A percentile compares a stretch with the other conserved stretches of the same genome.
Conservation (phyloP, 2,797 vertebrate genomes). For the Mormyrops boulengeri region DNA sequence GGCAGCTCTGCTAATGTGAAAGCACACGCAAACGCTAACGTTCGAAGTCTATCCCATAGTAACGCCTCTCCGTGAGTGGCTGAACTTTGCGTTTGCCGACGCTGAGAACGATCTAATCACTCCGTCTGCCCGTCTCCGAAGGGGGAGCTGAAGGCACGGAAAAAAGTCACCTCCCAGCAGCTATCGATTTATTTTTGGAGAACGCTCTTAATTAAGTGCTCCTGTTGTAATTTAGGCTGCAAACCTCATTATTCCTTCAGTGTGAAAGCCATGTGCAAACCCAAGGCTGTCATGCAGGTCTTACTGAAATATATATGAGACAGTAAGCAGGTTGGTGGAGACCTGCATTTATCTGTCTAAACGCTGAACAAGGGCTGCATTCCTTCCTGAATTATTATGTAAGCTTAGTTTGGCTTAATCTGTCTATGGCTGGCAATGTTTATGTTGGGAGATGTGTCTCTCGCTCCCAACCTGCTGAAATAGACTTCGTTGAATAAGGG, state of each 20-base stretch:
- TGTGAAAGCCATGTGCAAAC: background rate
- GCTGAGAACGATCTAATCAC: background rate
- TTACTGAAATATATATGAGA: background rate
- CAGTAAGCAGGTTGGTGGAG: background rate
- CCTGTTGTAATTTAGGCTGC: conserved; percentile 18
- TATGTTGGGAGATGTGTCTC: background rate
- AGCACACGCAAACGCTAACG: background rate
- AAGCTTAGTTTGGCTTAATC: background rate
- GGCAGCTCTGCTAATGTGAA: background rate
- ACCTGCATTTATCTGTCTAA: background rate
- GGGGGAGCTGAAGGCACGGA: background rate
- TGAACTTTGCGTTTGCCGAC: background rate
- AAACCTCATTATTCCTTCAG: conserved; percentile 17
- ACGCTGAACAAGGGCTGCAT: background rate
- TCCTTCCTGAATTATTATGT: background rate
- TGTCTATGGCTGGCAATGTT: background rate
- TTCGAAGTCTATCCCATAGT: background rate
- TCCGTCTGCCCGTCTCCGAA: background rate
- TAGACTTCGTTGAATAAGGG: background rate
- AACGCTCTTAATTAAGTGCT: conserved; percentile 13
- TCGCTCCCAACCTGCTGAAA: background rate
- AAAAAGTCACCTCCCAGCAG: conserved; percentile 15
- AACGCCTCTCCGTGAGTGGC: background rate
- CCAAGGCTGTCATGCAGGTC: background rate
- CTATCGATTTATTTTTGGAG: conserved; percentile 20